A percentile compares a stretch with the other conserved stretches of the same genome.
These are phyloP conservation scores for Cladopsammia gracilis DNA, from an alignment of 64 coral and sea anemone species.

Conservation along the genomic window DNA sequence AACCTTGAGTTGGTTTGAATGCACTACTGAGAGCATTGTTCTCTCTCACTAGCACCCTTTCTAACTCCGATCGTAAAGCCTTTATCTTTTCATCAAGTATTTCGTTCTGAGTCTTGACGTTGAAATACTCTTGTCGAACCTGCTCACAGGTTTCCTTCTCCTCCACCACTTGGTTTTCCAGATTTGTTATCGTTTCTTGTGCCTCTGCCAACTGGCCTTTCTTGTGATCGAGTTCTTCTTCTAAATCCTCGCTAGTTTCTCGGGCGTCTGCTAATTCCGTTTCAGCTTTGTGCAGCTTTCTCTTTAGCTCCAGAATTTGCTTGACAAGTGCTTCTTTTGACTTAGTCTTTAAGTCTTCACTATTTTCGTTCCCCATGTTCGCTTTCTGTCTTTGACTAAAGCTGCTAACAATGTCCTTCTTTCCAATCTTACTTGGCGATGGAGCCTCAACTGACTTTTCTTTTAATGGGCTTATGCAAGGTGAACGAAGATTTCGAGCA, in stretches of 20 bases:
- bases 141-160: conserved; percentile 89
- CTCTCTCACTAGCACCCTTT: conserved; percentile 77
- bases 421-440: conserved; percentile 22
- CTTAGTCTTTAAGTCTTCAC: conserved; percentile 25
- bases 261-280: conserved; percentile 45
- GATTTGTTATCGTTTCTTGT: conserved; percentile 74
- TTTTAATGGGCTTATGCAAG: conserved; percentile 21
- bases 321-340: conserved; percentile 51
- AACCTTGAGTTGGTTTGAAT: background rate
- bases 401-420: background rate
- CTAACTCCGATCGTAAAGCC: conserved; percentile 80
- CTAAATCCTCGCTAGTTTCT: conserved; percentile 75
- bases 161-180: conserved; percentile 82
- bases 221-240: conserved; percentile 87
- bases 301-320: conserved; percentile 59
- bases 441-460: background rate
- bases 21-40: conserved; percentile 32
- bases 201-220: conserved; percentile 79
- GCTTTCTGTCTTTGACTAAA: conserved; percentile 8
- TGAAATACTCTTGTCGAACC: conserved; percentile 80
- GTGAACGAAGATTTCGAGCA: conserved; percentile 71
- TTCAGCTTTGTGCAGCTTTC: conserved; percentile 73
- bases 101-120: conserved; percentile 84
- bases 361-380: background rate
- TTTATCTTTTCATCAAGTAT: conserved; percentile 86